Evolutionary conservation across 1,140 invertebrate genomes (phyloP), one percentile per base, ranked within the genome.

Genomic region (Drosophila micromelanica): DNA sequence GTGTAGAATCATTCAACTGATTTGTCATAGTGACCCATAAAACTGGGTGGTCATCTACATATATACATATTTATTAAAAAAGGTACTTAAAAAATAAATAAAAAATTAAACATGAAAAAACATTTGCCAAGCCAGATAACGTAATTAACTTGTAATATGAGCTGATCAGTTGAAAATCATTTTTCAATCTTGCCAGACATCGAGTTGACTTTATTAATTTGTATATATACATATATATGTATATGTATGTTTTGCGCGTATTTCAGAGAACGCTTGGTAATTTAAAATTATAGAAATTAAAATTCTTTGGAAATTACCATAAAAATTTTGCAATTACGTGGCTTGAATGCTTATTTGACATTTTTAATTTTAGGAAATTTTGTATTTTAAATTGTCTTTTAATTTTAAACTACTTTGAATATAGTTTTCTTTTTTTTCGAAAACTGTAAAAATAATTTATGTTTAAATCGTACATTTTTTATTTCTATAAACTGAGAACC

Each of bases 121-220:
- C 45, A 46, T 20, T 35, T 20, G 3, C 8, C 27, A 12, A 20
- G 27, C n/a, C 40, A 57, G 55, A 63, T 70, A 15, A 70, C 32
- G 68, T 80, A 75, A 79, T 79, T 79, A 64, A 46, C 42, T 5
- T 48, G 27, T 77, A 77, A 77, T 64, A 69, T 52, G 56, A 78
- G 61, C 76, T 59, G 27, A 59, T 59, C 42, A 17, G 13, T 48
- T 37, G 56, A 37, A 27, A 12, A 57, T 42, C 23, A 20, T 12
- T 57, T 23, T 27, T n/a, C 12, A 27, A 42, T 27, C 9, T 40
- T 43, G 55, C 54, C 15, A 15, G 38, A 30, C 38, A 56, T 30
- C 38, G 2, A 30, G 9, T 57, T 17, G n/a, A 7, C 12, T 32
- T 23, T 57, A 46, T 12, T 5, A 35, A 35, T 35, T 8, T 35